These are phyloP conservation scores for Dicroscelio sp. DNA, from an alignment of 2,888 invertebrate genomes.

Conservation along the genomic window DNA sequence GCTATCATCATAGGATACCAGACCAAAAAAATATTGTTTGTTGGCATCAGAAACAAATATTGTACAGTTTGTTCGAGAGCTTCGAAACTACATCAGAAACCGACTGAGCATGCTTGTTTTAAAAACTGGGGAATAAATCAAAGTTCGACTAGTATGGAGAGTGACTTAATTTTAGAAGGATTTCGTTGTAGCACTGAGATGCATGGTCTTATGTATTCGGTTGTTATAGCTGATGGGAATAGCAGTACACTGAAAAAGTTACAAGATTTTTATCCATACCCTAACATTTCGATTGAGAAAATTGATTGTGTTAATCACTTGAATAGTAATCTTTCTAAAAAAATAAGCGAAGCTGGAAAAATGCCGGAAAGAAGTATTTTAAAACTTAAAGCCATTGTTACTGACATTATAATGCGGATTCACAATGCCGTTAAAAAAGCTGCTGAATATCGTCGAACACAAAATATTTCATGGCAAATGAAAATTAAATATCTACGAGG, in stretches of 20 bases:
- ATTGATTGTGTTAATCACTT: slow-evolving; percentile 15
- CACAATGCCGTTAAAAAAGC: neutral
- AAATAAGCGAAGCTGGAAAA: neutral
- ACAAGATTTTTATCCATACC: neutral
- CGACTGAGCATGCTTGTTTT: slow-evolving; percentile 1
- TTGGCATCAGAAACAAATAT: slow-evolving; percentile 2
- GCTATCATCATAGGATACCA: slow-evolving; percentile 1
- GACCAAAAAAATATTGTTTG: slow-evolving; percentile 14
- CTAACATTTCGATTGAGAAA: neutral
- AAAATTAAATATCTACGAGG: neutral
- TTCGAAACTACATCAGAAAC: neutral
- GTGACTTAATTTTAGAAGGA: neutral
- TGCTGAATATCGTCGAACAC: neutral
- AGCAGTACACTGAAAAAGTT: slow-evolving; percentile 5
- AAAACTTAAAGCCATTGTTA: neutral
- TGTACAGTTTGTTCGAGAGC: slow-evolving; percentile 20
- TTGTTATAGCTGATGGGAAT: neutral
- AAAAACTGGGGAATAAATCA: slow-evolving; percentile 2
- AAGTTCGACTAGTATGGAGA: neutral
- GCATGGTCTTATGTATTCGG: slow-evolving; percentile 56
- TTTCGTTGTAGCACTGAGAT: slow-evolving; percentile 42
- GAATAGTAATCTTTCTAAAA: neutral
- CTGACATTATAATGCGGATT: neutral
- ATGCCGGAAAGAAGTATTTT: neutral
- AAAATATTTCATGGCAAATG: neutral